Evolutionary conservation across 1,140 invertebrate genomes (phyloP), one percentile per base, ranked within the genome.

Genomic region (Thrips palmi): DNA sequence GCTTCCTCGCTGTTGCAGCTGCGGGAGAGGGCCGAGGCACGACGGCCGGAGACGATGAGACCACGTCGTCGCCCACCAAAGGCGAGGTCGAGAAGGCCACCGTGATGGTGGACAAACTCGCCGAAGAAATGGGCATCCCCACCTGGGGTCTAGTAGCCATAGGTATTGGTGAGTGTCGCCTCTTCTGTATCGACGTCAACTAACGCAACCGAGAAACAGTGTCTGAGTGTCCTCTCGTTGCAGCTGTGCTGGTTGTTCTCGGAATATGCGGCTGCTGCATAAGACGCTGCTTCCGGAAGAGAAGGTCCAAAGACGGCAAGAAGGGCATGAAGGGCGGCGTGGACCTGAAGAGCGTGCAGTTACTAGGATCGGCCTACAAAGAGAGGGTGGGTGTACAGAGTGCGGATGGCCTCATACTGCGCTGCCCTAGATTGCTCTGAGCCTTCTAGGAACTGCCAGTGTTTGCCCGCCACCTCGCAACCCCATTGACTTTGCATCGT

Each of bases 311-410:
- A 70, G 88, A 92, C 65, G 85, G 82, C 49, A 92, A 92, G 58
- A 93, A 94, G 60, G 88, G 88, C 28, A n/a, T n/a, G n/a, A 93
- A 94, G 58, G 88, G 87, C 40, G 72, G 71, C 10, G 91, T 96
- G 44, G 92, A 97, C 60, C 65, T 97, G 44, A 96, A 96, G 67
- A 87, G 84, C 51, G 89, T 97, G 47, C 86, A 93, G 53, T 67
- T 96, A 23, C 65, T 97, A 36, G 89, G 91, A 51, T 89, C 86
- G 50, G 83, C 88, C 28, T 92, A 89, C 65, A 96, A 97, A 62
- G 91, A 97, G 67, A 96, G 96, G 79, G 91, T 91, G 73, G 53
- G 52, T 56, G 34, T 25, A 14, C 37, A 25, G n/a, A 12, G n/a
- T n/a, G 29, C 6, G 4, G 29, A n/a, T n/a, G n/a, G n/a, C n/a